phyloP scores from a whole-genome alignment of 2,888 invertebrate species.

The Pardosa pseudoannulata region DNA sequence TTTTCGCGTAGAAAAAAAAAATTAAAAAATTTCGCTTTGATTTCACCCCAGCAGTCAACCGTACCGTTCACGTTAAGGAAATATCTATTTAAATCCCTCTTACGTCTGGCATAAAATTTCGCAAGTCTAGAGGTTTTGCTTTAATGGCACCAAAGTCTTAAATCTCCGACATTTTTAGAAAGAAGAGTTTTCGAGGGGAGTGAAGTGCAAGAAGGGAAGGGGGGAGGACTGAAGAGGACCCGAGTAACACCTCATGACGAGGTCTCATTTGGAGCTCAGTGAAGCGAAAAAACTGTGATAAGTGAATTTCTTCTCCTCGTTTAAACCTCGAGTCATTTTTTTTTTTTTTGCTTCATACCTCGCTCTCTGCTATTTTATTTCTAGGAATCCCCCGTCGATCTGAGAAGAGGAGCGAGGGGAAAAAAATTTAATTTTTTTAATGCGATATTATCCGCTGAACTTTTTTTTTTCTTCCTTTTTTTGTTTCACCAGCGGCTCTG shows the following conservation, averaged over 20 bases:
- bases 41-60: neutral
- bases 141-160: slow-evolving; percentile 8
- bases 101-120: neutral
- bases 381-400: neutral
- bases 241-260: slow-evolving; percentile 32
- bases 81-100: neutral
- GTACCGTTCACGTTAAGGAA: neutral
- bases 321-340: too few species aligned
- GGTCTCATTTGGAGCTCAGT: slow-evolving; percentile 34
- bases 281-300: slow-evolving; percentile 54
- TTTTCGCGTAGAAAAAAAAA: too few species aligned
- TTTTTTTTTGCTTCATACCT: neutral
- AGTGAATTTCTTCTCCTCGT: slow-evolving; percentile 47
- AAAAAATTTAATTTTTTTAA: slow-evolving; percentile 20
- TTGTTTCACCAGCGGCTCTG: neutral
- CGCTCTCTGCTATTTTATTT: slow-evolving; percentile 10
- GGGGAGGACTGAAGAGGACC: neutral
- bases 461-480: slow-evolving; percentile 3
- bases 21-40: too few species aligned
- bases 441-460: neutral
- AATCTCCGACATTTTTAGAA: neutral
- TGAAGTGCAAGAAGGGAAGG: too few species aligned
- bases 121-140: slow-evolving; percentile 1
- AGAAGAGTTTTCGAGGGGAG: neutral
- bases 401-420: neutral